Evolutionary conservation across 2,888 invertebrate species (phyloP).

Genomic region (Rhabditoides inermis): DNA sequence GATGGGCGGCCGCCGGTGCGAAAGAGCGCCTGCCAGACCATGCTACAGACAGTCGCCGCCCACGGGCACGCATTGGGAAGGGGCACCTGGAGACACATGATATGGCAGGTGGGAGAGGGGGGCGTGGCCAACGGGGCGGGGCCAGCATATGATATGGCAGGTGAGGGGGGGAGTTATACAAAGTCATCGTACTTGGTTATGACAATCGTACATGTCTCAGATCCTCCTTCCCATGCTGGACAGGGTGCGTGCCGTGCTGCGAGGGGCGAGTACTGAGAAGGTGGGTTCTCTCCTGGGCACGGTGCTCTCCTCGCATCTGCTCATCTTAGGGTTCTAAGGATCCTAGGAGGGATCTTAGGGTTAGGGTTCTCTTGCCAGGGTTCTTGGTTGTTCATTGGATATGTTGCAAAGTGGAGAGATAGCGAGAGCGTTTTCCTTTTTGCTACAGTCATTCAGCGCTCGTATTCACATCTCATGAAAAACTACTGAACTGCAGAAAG

Average conservation of each 20-base stretch:
- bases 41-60: conserved; percentile 91
- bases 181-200: background rate
- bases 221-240: conserved; percentile 88
- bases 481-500: no score
- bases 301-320: no score
- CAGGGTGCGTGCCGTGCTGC: conserved; percentile 65
- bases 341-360: no score
- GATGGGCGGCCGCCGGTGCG: conserved; percentile 89
- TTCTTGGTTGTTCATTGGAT: conserved; percentile 65
- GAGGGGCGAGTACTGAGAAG: conserved; percentile 39
- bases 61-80: conserved; percentile 59
- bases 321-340: no score
- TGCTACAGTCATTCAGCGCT: no score
- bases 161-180: background rate
- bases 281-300: no score
- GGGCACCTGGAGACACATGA: conserved; percentile 70
- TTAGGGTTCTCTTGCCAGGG: no score
- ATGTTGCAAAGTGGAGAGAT: no score
- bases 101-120: conserved; percentile 68
- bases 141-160: background rate
- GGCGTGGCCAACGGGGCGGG: background rate
- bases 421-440: no score
- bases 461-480: no score
- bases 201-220: conserved; percentile 53
- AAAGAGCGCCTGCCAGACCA: conserved; percentile 81